A percentile compares a stretch with the other conserved stretches of the same genome.
Evolutionary conservation across 1,140 invertebrate species (phyloP).

Genomic region (Spodoptera litura): DNA sequence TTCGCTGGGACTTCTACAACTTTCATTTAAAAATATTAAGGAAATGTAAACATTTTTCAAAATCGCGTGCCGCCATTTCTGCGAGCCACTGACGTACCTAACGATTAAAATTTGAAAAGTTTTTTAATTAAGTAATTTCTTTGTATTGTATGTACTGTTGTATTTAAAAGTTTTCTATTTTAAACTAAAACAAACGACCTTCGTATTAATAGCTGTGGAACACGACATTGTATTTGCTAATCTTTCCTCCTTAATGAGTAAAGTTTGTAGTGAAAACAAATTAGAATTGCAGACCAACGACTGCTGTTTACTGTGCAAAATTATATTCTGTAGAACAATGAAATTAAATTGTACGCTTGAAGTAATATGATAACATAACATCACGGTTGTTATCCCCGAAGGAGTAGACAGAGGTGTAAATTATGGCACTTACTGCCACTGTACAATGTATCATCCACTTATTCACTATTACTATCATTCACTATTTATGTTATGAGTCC

Average conservation of each 20-base stretch:
- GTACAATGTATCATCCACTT: too few relatives aligned
- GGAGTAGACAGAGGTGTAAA: too few relatives aligned
- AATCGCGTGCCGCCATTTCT: constrained; percentile 11
- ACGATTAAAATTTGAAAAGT: constrained; percentile 5
- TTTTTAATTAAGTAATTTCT: constrained; percentile 46
- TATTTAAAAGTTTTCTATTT: constrained; percentile 6
- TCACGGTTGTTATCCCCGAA: too few relatives aligned
- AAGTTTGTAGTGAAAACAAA: constrained; percentile 16
- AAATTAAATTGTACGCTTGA: too few relatives aligned
- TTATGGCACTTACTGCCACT: too few relatives aligned
- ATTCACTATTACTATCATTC: too few relatives aligned
- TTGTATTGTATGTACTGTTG: neutral
- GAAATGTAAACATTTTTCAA: neutral
- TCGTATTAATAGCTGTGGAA: constrained; percentile 12
- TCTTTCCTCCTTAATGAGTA: constrained; percentile 5
- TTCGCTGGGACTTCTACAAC: neutral
- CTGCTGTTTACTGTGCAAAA: neutral
- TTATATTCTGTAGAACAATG: too few relatives aligned
- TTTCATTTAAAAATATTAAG: neutral
- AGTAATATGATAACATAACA: too few relatives aligned
- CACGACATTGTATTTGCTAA: constrained; percentile 11
- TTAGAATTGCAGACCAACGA: neutral
- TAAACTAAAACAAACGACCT: constrained; percentile 26
- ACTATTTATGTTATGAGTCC: too few relatives aligned
- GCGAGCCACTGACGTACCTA: neutral